Base-by-base conservation (phyloP, 2,113 vertebrate species). In the Amblyopsis rosae region DNA sequence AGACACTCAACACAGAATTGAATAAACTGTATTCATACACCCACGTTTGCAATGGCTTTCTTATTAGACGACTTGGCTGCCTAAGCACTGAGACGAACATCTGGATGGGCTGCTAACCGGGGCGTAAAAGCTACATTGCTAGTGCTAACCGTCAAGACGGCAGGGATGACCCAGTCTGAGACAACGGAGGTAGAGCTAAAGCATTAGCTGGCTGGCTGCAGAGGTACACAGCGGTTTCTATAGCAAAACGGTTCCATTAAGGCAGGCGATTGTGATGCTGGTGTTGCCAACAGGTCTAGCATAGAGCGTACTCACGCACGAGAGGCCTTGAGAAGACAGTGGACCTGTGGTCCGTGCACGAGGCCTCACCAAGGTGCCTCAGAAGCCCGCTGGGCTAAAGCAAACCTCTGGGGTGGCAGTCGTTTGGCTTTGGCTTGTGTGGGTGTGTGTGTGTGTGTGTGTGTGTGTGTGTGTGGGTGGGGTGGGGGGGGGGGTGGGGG, bases 171-270 rank as follows among this genome's bases (percentile, higher is more conserved):
- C 60, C 75, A 60, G 61, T 74, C 72, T 75, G 75, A 74, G 76
- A 75, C 1, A 33, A 68, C 19, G 68, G 86, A 88, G 87, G 87
- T 88, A 87, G 26, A 26, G 86, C 75, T 75, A 51, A 65, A 83
- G 82, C 69, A 58, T 69, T 15, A 72, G 79, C 73, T 81, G 87
- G 69, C 77, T 73, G 78, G 69, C 77, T 73, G 78, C 79, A 68
- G 79, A 74, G 79, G 70, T 84, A 67, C 59, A 49, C 49, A 11
- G 61, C 11, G 59, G 70, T 71, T 16, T 49, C 19, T 54, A 8
- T 45, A 55, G 51, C 69, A 61, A 80, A 56, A 51, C 62, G 50
- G 54, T 16, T 49, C 47, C 63, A 75, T 80, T 76, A 84, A 82
- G 82, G 84, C 76, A 59, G 77, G 69, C 55, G 49, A 45, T 59